Percentiles rank a stretch among this genome's conserved stretches.
These are phyloP conservation scores for Squalus acanthias DNA, from an alignment of 2,797 vertebrate species.

Conservation along the genomic window DNA sequence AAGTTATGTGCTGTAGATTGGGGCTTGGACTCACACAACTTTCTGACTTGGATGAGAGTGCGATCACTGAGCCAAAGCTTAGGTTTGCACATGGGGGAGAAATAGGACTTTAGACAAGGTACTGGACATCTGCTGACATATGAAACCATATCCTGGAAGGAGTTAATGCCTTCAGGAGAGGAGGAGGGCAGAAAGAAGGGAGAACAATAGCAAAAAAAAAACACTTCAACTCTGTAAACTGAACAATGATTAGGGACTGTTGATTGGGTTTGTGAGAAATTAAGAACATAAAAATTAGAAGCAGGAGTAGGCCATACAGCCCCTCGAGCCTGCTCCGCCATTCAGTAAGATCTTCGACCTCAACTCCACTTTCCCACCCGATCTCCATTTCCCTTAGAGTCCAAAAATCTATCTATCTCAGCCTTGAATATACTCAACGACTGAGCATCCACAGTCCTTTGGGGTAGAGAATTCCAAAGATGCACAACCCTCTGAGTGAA, in stretches of 20 bases:
- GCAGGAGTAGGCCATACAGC: too few species aligned
- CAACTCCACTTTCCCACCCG: too few species aligned
- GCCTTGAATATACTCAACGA: too few species aligned
- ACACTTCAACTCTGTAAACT: neutral
- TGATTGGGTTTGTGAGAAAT: neutral
- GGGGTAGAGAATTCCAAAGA: too few species aligned
- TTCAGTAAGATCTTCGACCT: too few species aligned
- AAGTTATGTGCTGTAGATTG: neutral
- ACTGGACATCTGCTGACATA: neutral
- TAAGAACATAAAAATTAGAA: too few species aligned
- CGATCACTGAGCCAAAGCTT: neutral
- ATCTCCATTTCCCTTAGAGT: too few species aligned
- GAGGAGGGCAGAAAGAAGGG: neutral
- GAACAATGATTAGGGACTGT: neutral
- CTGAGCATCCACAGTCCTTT: too few species aligned
- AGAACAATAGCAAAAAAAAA: neutral
- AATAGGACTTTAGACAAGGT: neutral
- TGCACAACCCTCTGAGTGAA: too few species aligned
- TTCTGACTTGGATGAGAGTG: neutral
- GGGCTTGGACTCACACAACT: neutral
- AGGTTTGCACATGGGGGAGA: neutral
- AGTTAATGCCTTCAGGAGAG: neutral
- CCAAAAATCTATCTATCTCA: too few species aligned
- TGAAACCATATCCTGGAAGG: neutral
- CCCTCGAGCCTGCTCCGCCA: too few species aligned